Base-by-base conservation (phyloP, 1,140 invertebrate genomes). In the Calephelis nemesis region DNA sequence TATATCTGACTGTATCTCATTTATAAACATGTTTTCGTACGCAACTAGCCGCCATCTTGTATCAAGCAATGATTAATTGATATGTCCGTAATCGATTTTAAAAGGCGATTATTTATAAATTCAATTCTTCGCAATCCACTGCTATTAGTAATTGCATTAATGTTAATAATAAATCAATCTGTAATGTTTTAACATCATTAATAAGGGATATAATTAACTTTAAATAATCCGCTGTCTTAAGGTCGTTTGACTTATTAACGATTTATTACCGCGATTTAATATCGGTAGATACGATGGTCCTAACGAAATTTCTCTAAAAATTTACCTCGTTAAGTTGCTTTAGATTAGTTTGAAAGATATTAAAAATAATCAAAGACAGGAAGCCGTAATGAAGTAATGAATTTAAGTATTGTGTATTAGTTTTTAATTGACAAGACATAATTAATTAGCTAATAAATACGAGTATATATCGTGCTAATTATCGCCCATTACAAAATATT, bases 101-200 rank as follows among this genome's bases (percentile, higher is more conserved):
- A 58, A 58, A 58, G 30, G 54, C 12, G 30, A 58, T 58, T 58
- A 58, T 39, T 58, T 39, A 58, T 58, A 58, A 58, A 58, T 58
- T 39, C 54, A 58, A 58, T 58, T 58, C 54, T 58, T 58, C 12
- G 30, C 54, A 58, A 39, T 58, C 54, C 54, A 58, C 54, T 58
- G 54, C 54, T 58, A 58, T 58, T 58, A 58, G 54, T 58, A 58
- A 58, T 58, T 58, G 54, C 54, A 39, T 58, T 58, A 58, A 39
- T 58, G 54, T 58, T 30, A 58, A 58, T 58, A 58, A 58, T 58
- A 58, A 58, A 58, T 58, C 54, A 58, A 58, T 40, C 54, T 40
- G 19, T 58, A 58, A 58, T 58, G 54, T 39, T 40, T 58, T 30
- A 58, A 58, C 54, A 39, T 58, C 19, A 58, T 58, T 19, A 58